Evolutionary conservation across 2,888 invertebrate species (phyloP).

Genomic region (Mantis religiosa): DNA sequence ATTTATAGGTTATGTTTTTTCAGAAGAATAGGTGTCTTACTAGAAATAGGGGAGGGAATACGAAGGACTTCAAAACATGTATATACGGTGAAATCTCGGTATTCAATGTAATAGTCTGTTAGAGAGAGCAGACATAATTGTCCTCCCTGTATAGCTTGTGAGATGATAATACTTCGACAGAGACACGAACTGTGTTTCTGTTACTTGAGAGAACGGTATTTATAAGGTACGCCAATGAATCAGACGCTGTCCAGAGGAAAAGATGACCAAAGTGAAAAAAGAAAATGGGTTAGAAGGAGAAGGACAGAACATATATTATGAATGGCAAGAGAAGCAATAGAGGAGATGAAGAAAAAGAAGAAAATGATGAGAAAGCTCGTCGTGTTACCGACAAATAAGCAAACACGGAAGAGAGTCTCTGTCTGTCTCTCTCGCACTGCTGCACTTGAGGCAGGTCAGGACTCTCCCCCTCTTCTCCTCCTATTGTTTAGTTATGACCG

Average conservation of each 20-base stretch:
- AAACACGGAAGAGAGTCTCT: neutral
- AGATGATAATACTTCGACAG: too few relatives aligned
- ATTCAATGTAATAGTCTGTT: too few relatives aligned
- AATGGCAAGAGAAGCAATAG: neutral
- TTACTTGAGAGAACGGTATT: neutral
- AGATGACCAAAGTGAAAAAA: neutral
- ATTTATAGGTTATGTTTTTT: too few relatives aligned
- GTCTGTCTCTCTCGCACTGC: neutral
- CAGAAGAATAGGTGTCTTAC: too few relatives aligned
- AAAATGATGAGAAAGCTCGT: neutral
- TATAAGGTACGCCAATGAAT: neutral
- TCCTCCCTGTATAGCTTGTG: too few relatives aligned
- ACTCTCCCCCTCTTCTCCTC: neutral
- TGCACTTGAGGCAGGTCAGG: conserved; percentile 10
- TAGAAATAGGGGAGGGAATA: too few relatives aligned
- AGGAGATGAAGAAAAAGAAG: neutral
- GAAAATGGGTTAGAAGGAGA: neutral
- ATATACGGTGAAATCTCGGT: too few relatives aligned
- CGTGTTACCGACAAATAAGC: neutral
- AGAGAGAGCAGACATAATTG: too few relatives aligned
- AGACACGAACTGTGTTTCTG: neutral
- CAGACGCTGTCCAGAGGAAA: neutral
- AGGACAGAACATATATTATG: neutral
- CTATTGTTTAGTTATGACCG: conserved; percentile 18
- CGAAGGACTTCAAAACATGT: too few relatives aligned